Base-by-base conservation (phyloP, 2,888 invertebrate genomes). In the Eupeodes luniger region DNA sequence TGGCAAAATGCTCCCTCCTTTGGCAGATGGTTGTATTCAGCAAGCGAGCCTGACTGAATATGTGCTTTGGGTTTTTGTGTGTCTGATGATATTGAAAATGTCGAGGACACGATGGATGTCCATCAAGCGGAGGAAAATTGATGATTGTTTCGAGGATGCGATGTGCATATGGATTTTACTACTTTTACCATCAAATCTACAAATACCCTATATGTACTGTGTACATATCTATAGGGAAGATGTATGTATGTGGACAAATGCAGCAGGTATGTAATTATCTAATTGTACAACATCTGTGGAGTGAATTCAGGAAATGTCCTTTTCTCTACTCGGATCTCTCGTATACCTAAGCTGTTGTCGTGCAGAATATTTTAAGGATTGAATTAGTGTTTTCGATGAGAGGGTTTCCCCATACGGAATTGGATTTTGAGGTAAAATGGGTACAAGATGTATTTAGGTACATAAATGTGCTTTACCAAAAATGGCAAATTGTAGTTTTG, bases 21-120 rank as follows among this genome's bases (percentile, higher is more conserved):
- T 83, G 66, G 83, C 86, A 78, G 78, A 78, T 78, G 77, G 72
- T 49, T 74, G 55, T 62, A 44, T n/a, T 67, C 61, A 34, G 34
- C 40, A 40, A 40, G 40, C 40, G 40, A 40, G 40, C 40, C 40
- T 40, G 61, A 70, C 49, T 78, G 66, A 53, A 82, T 76, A 44
- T 74, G 67, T 83, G 55, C 36, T 66, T 7, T 55, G 70, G 53
- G 55, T 83, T 76, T 27, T 51, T 64, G 69, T 81, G 44, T 77
- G 66, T 62, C 61, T 74, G 81, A 77, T 78, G 77, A 77, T 88
- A 85, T 87, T 81, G 84, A 84, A 84, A 81, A 87, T 77, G 84
- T 84, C 77, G 84, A 87, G 80, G 84, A 84, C 84, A 81, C 81
- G 81, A 85, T 81, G 80, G 84, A 88, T 81, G 77, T 85, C 87